phyloP scores from a whole-genome alignment of 2,113 vertebrate species.

The Gallinago undulata region DNA sequence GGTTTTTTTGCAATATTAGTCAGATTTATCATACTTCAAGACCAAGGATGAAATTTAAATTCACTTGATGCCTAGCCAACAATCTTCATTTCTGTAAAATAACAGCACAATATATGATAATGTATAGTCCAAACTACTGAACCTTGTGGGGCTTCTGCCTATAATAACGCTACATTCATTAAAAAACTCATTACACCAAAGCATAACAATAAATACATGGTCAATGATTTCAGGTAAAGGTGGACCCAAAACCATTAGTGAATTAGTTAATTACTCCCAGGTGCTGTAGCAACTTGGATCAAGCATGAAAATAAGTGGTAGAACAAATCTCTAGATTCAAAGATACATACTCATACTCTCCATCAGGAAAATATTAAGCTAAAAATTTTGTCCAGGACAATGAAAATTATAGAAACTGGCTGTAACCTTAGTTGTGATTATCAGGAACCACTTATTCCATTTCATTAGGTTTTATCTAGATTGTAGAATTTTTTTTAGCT shows the following conservation, averaged over 20 bases:
- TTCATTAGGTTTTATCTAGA: neutral
- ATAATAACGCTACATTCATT: neutral
- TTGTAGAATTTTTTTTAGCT: neutral
- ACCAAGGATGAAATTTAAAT: neutral
- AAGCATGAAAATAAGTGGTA: neutral
- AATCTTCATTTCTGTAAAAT: neutral
- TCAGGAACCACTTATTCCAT: neutral
- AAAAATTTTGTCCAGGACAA: neutral
- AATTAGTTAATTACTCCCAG: neutral
- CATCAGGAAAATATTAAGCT: neutral
- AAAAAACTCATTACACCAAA: neutral
- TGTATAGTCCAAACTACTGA: neutral
- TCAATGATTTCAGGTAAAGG: neutral
- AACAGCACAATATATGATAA: too few relatives aligned
- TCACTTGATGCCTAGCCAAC: neutral
- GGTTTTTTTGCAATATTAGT: neutral
- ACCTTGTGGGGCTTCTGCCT: neutral
- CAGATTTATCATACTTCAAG: neutral
- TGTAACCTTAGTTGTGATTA: neutral
- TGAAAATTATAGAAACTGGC: neutral
- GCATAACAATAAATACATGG: neutral
- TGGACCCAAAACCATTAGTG: neutral
- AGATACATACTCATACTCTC: neutral
- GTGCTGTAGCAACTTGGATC: neutral
- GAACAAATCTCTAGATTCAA: neutral